Conservation (phyloP, 2,113 vertebrate species). For the Anolis carolinensis region DNA sequence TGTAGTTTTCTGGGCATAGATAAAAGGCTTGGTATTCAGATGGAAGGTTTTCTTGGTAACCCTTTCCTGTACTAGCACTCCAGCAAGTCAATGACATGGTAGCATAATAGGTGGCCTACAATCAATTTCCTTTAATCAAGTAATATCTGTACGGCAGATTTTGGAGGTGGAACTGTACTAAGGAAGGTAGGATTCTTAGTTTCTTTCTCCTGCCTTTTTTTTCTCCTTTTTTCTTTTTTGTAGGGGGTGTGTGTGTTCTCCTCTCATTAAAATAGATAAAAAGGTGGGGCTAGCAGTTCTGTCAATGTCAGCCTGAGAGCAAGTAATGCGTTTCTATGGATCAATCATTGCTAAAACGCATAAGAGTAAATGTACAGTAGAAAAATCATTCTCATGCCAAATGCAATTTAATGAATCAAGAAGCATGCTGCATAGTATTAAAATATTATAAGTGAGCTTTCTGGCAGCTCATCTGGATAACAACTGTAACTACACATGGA, state of each 20-base stretch:
- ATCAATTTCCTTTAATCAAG: constrained; percentile 66
- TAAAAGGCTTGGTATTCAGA: accelerated
- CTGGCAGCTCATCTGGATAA: background rate
- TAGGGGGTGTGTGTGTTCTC: constrained; percentile 40
- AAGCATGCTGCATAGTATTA: background rate
- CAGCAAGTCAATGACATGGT: constrained; percentile 63
- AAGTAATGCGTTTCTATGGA: constrained; percentile 41
- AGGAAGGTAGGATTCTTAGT: constrained; percentile 44
- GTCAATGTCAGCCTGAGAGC: constrained; percentile 54
- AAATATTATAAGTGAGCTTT: constrained; percentile 50
- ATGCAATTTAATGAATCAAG: background rate
- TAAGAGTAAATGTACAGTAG: constrained; percentile 45
- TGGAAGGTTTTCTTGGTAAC: constrained; percentile 35
- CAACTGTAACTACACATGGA: background rate
- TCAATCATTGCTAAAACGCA: constrained; percentile 21
- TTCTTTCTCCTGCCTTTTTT: background rate
- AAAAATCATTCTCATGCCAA: constrained; percentile 30
- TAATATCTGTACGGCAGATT: constrained; percentile 54
- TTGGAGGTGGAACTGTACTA: constrained; percentile 54
- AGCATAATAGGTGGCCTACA: constrained; percentile 66
- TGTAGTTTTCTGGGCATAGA: background rate
- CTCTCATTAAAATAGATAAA: constrained; percentile 69
- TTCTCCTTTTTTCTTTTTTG: no score
- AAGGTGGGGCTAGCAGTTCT: constrained; percentile 55
- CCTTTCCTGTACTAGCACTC: constrained; percentile 50